Conservation (phyloP, 2,888 invertebrate genomes). For the Crossocerus cetratus region DNA sequence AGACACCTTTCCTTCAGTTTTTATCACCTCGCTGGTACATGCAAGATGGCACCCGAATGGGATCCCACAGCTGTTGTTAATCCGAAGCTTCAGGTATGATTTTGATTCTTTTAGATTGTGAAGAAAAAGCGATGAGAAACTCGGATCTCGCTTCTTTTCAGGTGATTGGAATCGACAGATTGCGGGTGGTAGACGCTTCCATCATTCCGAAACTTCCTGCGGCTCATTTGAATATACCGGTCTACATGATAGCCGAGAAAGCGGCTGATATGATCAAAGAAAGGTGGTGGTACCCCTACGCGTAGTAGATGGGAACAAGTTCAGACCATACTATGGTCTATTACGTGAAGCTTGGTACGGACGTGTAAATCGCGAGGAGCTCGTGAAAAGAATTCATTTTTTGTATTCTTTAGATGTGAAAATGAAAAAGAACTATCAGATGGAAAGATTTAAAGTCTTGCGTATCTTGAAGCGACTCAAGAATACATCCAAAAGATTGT, state of each 20-base stretch:
- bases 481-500: too few species aligned
- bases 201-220: conserved; percentile 82
- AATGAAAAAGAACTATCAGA: too few species aligned
- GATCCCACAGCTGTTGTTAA: conserved; percentile 83
- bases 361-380: too few species aligned
- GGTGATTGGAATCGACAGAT: conserved; percentile 78
- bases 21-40: conserved; percentile 83
- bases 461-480: too few species aligned
- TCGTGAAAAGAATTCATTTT: too few species aligned
- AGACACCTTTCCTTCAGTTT: conserved; percentile 84
- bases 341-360: too few species aligned
- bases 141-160: conserved; percentile 8
- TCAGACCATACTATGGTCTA: too few species aligned
- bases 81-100: conserved; percentile 76
- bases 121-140: too few species aligned
- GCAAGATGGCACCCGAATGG: conserved; percentile 82
- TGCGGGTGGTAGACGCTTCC: conserved; percentile 83
- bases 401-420: too few species aligned
- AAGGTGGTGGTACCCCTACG: too few species aligned
- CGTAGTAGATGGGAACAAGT: too few species aligned
- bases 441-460: too few species aligned
- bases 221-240: conserved; percentile 82
- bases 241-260: conserved; percentile 85
- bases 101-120: conserved; percentile 59
- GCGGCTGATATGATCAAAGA: conserved; percentile 81